A percentile compares a stretch with the other conserved stretches of the same genome.
phyloP scores from a whole-genome alignment of 1,140 invertebrate species.

The Caenorhabditis latens region DNA sequence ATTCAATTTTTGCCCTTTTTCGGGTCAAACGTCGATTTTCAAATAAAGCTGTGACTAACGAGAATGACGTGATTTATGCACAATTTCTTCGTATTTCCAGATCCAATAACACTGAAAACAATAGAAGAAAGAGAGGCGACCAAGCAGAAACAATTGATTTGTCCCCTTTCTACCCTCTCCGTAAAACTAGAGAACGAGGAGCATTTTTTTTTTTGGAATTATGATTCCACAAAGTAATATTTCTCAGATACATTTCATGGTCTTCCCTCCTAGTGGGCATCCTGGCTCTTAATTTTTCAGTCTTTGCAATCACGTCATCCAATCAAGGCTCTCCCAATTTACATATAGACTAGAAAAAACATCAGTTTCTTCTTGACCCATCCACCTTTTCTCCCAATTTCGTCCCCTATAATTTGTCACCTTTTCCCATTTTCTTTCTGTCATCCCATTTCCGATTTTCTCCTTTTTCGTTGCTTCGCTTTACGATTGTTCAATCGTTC shows the following conservation, averaged over 20 bases:
- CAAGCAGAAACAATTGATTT: no score
- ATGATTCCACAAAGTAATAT: no score
- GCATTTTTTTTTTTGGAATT: no score
- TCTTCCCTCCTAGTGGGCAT: no score
- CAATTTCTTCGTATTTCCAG: slow-evolving; percentile 27
- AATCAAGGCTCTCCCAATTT: background rate
- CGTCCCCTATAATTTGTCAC: slow-evolving; percentile 44
- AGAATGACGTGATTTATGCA: slow-evolving; percentile 24
- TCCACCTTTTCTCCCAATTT: no score
- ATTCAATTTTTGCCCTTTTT: background rate
- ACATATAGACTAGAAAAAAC: background rate
- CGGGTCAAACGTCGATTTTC: background rate
- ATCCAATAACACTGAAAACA: slow-evolving; percentile 16
- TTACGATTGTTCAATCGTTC: background rate
- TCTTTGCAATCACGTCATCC: background rate
- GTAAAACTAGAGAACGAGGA: no score
- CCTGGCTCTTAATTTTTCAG: no score
- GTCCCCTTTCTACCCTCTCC: background rate
- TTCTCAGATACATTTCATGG: no score
- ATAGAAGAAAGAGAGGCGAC: background rate
- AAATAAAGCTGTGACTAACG: background rate
- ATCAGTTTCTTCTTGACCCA: no score
- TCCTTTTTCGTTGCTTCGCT: background rate
- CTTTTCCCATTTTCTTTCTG: background rate
- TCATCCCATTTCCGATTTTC: background rate